Base-by-base conservation (phyloP, 2,797 vertebrate genomes). In the Paratrypauchen microcephalus region DNA sequence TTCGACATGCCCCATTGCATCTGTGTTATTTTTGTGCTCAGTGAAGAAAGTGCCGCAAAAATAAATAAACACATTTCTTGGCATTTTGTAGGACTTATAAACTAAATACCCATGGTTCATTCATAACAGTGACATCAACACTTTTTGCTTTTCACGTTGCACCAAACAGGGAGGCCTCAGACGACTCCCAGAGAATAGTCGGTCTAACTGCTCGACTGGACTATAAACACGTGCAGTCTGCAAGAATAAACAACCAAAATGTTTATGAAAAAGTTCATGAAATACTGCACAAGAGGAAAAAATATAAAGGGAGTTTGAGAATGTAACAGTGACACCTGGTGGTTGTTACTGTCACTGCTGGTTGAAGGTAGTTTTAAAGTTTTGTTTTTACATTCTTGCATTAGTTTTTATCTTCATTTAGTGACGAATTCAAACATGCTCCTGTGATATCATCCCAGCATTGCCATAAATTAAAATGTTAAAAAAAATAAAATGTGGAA, bases 321-420 rank as follows among this genome's bases (percentile, higher is more conserved):
- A 58, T 69, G 18, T 66, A 69, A 61, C 77, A 87, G 72, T 50
- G 82, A 79, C 84, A 68, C 55, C 79, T 80, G 67, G 36, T 9
- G 78, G 66, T 6, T 6, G 66, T 4, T 0, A 24, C 1, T 0
- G 26, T 71, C 65, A 72, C 50, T 73, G 41, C 68, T 66, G 0
- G n/a, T 58, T 6, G 5, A 30, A 60, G 13, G 18, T 15, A 16
- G 24, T 24, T 15, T 13, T 56, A 12, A 1, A 13, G 12, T n/a
- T 54, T 4, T 26, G 23, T 36, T 60, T 60, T 60, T 13, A 4
- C 12, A 45, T 16, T 45, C 0, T 45, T 45, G 13, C 41, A 4
- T 45, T 45, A 13, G 15, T 45, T 45, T 41, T 41, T 3, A 5
- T 45, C 41, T 45, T 45, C 4, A 36, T 45, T 45, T 45, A 45